Base-by-base conservation (phyloP, 1,140 invertebrate genomes). In the Drosophila serrata region DNA sequence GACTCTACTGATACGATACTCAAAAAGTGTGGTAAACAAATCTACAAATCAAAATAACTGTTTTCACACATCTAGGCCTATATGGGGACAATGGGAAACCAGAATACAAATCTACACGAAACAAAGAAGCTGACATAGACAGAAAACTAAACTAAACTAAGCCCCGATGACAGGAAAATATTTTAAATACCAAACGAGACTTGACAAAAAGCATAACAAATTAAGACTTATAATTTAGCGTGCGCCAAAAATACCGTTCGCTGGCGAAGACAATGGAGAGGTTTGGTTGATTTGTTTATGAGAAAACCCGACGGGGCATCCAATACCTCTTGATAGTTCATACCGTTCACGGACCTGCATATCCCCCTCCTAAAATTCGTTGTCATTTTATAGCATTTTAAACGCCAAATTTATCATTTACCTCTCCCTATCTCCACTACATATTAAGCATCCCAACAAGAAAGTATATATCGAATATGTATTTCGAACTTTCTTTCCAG, bases 211-310 rank as follows among this genome's bases (percentile, higher is more conserved):
- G 64, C 87, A 90, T 87, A 84, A 90, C 76, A 85, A 84, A 90
- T 87, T 80, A 82, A 69, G 68, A 79, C 70, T 85, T 77, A 81
- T 87, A 87, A 90, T 90, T 87, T 84, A 87, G 85, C 81, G 84
- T 81, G 84, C 84, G 82, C 82, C 85, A 90, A 87, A 55, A 87
- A 84, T 90, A 87, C 84, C 85, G 84, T 87, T 87, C 48, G 37
- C 48, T 63, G 48, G 67, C 67, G 42, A 40, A 68, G 55, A 87
- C 84, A 87, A 87, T 80, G 68, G 65, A 76, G 64, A 72, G 59
- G 31, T 63, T 60, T 29, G 55, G 40, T 45, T 88, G 78, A 79
- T 86, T 86, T 87, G 82, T 79, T 86, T 88, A 80, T 84, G 68
- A 82, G 67, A 67, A 74, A 76, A 80, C 46, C 43, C 69, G 79